Evolutionary conservation across 2,888 invertebrate genomes (phyloP), one percentile per base, ranked within the genome.

Genomic region (Acrobasis consociella): DNA sequence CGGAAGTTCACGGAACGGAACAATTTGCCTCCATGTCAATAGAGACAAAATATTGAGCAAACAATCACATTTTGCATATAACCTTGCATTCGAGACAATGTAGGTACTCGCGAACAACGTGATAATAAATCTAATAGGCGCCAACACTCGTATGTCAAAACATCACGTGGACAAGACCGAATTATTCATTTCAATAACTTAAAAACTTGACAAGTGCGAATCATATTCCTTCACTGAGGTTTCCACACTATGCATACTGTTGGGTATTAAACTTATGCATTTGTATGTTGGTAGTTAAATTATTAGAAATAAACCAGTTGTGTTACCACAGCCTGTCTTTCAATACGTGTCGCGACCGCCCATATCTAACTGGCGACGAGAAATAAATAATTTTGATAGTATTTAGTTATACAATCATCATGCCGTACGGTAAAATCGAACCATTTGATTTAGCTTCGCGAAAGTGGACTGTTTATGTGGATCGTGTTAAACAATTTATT

Each of bases 401-500:
- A 22, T 22, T 22, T 22, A 2, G 22, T 22, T 22, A 22, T 2
- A 22, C 7, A n/a, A 42, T 42, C 9, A 50, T 50, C 17, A 72
- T 72, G 70, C 68, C 73, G 9, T 61, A 69, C 46, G 71, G 70
- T n/a, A 68, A 67, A 62, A 63, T 72, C 9, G 68, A 72, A 61
- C 39, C 49, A 8, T 72, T 70, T 50, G 65, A 69, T 16, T 51
- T 71, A 38, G 46, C 42, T 9, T 63, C 61, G 3, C 61, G 55
- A 38, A 63, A 72, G 17, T 74, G 71, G 72, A 52, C 67, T 9
- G 63, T 68, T 9, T 71, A 73, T 56, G 63, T 68, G 15, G 50
- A 66, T 39, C 70, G 71, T 8, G 67, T 72, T 5, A 64, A 69
- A 49, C 72, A 71, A 31, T 73, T 64, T 46, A 70, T 71, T 9